phyloP scores from a whole-genome alignment of 2,888 invertebrate genomes.

The Drosophila neutralis region DNA sequence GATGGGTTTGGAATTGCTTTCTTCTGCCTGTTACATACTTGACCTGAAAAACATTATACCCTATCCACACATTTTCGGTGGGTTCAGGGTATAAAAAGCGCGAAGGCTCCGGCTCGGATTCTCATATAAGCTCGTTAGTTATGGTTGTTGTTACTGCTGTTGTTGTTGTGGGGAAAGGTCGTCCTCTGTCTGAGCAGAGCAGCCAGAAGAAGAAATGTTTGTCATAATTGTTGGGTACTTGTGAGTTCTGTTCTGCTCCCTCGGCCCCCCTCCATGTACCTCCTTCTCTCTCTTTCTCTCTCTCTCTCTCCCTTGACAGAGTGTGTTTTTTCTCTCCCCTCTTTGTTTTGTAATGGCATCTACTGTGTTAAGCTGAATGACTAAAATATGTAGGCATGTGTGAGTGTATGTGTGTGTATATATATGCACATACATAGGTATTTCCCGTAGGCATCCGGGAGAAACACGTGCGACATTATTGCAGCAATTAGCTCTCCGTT shows the following conservation, averaged over 20 bases:
- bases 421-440: slow-evolving; percentile 15
- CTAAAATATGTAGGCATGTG: slow-evolving; percentile 44
- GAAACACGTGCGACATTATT: slow-evolving; percentile 76
- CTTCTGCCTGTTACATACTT: neutral
- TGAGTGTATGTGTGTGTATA: neutral
- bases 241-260: slow-evolving; percentile 33
- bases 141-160: slow-evolving; percentile 37
- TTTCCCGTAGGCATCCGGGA: slow-evolving; percentile 39
- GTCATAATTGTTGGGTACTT: slow-evolving; percentile 78
- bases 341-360: slow-evolving; percentile 54
- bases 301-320: neutral
- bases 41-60: neutral
- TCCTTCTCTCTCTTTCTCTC: neutral
- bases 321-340: slow-evolving; percentile 11
- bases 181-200: slow-evolving; percentile 34
- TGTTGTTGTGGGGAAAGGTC: slow-evolving; percentile 66
- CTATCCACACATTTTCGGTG: neutral
- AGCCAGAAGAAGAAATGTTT: slow-evolving; percentile 65
- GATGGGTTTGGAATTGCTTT: no score
- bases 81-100: slow-evolving; percentile 23
- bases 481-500: slow-evolving; percentile 68
- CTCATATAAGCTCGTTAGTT: slow-evolving; percentile 72
- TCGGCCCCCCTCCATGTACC: neutral
- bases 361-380: slow-evolving; percentile 48
- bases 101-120: slow-evolving; percentile 34